Percentiles rank a stretch among this genome's conserved stretches.
phyloP scores from a whole-genome alignment of 2,797 vertebrate species.

The Crossoptilon crossoptilon region DNA sequence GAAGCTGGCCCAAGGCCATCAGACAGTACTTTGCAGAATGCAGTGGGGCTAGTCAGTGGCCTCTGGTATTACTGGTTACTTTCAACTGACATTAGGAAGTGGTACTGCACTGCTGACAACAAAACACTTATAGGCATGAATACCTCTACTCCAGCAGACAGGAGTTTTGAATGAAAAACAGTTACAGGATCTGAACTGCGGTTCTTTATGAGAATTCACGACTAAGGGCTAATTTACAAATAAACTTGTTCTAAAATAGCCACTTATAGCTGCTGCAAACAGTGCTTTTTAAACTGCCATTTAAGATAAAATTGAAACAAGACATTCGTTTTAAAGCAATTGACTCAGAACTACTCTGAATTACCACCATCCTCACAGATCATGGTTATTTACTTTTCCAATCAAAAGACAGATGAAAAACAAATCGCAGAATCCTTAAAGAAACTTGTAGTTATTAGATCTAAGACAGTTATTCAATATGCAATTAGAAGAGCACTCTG shows the following conservation, averaged over 20 bases:
- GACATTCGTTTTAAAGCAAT: background rate
- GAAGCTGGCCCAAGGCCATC: background rate
- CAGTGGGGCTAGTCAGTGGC: background rate
- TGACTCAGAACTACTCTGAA: background rate
- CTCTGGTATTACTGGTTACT: background rate
- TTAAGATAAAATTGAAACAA: slow-evolving; percentile 1
- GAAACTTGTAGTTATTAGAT: background rate
- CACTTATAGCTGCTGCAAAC: background rate
- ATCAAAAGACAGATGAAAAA: background rate
- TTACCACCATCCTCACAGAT: background rate
- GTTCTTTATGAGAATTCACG: background rate
- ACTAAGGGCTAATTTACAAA: background rate
- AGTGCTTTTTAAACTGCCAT: background rate
- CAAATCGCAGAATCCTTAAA: background rate
- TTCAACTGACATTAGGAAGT: background rate
- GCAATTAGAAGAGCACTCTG: background rate
- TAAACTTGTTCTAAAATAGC: background rate
- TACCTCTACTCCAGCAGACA: background rate
- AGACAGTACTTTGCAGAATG: background rate
- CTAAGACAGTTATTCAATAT: background rate
- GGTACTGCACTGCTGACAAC: background rate
- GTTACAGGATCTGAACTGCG: background rate
- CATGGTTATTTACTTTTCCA: background rate
- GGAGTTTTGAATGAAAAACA: background rate
- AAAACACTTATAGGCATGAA: background rate